Base-by-base conservation (phyloP, 1,140 invertebrate species). In the Platorchestia sp. region DNA sequence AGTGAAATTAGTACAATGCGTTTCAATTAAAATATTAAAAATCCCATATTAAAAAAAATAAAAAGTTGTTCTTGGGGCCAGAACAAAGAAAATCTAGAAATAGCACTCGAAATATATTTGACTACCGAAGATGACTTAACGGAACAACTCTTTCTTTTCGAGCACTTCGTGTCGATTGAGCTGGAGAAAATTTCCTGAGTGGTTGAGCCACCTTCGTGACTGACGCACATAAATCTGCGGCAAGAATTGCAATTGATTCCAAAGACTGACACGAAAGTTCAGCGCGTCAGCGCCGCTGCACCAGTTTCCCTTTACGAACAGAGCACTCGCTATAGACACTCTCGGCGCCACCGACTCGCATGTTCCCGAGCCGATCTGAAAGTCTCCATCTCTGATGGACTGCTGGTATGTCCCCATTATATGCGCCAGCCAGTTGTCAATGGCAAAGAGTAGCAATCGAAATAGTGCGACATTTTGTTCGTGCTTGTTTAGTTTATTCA, bases 211-310 rank as follows among this genome's bases (percentile, higher is more conserved):
- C 59, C 27, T 75, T 75, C 59, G 59, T 75, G 59, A 75, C 59
- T 36, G 59, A 75, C 7, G 59, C 14, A 75, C 59, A 75, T 75
- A 75, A 75, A 75, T 75, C 59, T 75, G 59, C 59, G 10, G 59
- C 59, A 75, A 75, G 59, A 75, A 75, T 75, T 75, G 59, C 59
- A 75, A 75, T 75, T 75, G 59, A 75, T 75, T 75, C 59, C 59
- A 75, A 75, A 36, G 59, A 75, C 59, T 75, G 10, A 36, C 27
- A 75, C 59, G 59, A 75, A 75, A 75, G 59, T 75, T 36, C 10
- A 36, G 14, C 10, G 14, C 59, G 27, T 75, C 59, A 75, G 14
- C 59, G 59, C 14, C 59, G 27, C 59, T 75, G 27, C 14, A 75
- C 59, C 10, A 75, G 59, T 75, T 75, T 75, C 59, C 59, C 59